Base-by-base conservation (phyloP, 1,140 invertebrate genomes). In the Sogatella furcifera region DNA sequence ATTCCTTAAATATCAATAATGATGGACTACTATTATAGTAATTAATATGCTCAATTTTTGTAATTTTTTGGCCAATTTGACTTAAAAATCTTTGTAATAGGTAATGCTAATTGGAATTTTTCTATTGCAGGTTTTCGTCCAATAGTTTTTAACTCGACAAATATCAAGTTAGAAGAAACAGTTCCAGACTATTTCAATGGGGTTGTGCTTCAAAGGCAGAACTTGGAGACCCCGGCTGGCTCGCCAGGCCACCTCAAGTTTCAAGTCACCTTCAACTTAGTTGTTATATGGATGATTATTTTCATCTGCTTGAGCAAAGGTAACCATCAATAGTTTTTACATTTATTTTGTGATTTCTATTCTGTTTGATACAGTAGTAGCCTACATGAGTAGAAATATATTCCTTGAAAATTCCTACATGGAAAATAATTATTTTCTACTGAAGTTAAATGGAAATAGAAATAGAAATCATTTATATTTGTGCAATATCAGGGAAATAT, bases 231-330 rank as follows among this genome's bases (percentile, higher is more conserved):
- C 8, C 71, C 80, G n/a, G 80, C 82, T 57, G 80, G 77, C 55
- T 73, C 73, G 46, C 79, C 83, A 41, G 83, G 85, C 5, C 81
- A 83, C 6, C 80, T 91, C 31, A 90, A 90, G 70, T 91, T 92
- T 72, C 88, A 94, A 77, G 80, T 92, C 55, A 88, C 89, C 3
- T 92, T 94, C 72, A 92, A 94, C 73, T 77, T 95, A 68, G 88
- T 88, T 1, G 84, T 94, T 4, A 84, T 94, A 14, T 95, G 92
- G 92, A 86, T 91, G 79, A 85, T 91, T 38, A 84, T 93, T 11
- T 94, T 93, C 68, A 81, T 95, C 10, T 85, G 85, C n/a, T 77
- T 95, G 3, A 90, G 89, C 70, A 92, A 92, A 84, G 91, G 82
- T 82, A 62, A 21, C 24, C 21, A 38, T 57, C 11, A 3, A 28